Evolutionary conservation across 2,797 vertebrate genomes (phyloP).

Genomic region (Atherinosoma microstoma): DNA sequence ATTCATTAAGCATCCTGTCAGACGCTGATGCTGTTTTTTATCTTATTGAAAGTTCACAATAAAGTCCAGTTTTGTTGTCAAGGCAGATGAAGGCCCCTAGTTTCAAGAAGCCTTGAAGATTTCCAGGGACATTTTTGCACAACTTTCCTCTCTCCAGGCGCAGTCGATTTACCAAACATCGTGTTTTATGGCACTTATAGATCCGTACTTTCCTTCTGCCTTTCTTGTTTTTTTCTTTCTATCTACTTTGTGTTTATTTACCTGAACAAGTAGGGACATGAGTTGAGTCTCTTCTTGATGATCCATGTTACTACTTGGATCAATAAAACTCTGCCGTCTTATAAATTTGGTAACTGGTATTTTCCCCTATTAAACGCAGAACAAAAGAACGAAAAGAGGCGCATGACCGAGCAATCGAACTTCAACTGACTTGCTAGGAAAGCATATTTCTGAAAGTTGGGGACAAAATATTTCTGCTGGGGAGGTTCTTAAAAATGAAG

Average conservation of each 20-base stretch:
- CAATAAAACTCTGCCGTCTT: too few relatives aligned
- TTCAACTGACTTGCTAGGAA: too few relatives aligned
- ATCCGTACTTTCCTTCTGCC: neutral
- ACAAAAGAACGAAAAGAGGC: too few relatives aligned
- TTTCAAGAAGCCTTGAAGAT: neutral
- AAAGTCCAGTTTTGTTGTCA: too few relatives aligned
- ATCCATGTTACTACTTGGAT: neutral
- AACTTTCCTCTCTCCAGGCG: too few relatives aligned
- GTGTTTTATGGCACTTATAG: neutral
- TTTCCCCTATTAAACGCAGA: neutral
- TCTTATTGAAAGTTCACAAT: neutral
- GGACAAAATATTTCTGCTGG: constrained; percentile 27
- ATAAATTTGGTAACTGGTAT: neutral
- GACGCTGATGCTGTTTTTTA: neutral
- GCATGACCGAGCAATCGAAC: too few relatives aligned
- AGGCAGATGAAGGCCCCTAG: neutral
- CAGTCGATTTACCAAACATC: neutral
- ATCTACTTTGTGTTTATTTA: constrained; percentile 12
- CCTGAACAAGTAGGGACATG: neutral
- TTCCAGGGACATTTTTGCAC: too few relatives aligned
- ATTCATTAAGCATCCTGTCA: neutral
- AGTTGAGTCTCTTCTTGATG: too few relatives aligned
- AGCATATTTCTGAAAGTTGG: neutral
- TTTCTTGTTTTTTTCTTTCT: constrained; percentile 16
- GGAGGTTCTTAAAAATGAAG: constrained; percentile 48